Evolutionary conservation across 2,888 invertebrate species (phyloP), one percentile per base, ranked within the genome.

Genomic region (Drosophila atripex): DNA sequence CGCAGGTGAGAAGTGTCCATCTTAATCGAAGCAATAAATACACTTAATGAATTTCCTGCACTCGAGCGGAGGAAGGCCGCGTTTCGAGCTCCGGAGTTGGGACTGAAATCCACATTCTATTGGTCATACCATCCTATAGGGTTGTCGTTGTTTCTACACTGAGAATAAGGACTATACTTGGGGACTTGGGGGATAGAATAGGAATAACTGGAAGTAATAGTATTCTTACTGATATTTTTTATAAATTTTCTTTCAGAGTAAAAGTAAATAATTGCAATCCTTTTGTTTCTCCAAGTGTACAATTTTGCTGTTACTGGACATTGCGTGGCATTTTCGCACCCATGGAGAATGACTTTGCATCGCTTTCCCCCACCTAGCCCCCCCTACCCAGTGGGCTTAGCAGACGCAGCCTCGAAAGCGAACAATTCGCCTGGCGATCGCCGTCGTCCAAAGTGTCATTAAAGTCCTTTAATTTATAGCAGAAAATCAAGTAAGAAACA

Each of bases 11-110:
- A 86, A 88, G 86, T 87, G 88, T 88, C 84, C 84, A 80, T 82
- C 83, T 86, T 86, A 88, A 88, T 86, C 83, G 88, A 86, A 83
- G 88, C 84, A 88, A 88, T 88, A 88, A 88, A 88, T 88, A 88
- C 79, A 78, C 83, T 82, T 88, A 88, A 88, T 86, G 86, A 84
- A 86, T 86, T 86, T 86, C 86, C 88, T 88, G 78, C 86, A 86
- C 83, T 86, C 86, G 71, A 68, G 39, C 46, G 52, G 43, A 73
- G 59, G 51, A 74, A 68, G 66, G 72, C 71, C 28, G 60, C 70
- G 61, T 61, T 57, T 55, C 69, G 43, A 41, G 70, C 32, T 57
- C 68, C 64, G 35, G 47, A 49, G 56, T 25, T 21, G 45, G 14
- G 61, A 60, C 64, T 47, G 46, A 65, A 46, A 54, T 46, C 65